Percentiles rank a stretch among this genome's conserved stretches.
phyloP scores from a whole-genome alignment of 2,113 vertebrate species.

The Polypterus bichir region DNA sequence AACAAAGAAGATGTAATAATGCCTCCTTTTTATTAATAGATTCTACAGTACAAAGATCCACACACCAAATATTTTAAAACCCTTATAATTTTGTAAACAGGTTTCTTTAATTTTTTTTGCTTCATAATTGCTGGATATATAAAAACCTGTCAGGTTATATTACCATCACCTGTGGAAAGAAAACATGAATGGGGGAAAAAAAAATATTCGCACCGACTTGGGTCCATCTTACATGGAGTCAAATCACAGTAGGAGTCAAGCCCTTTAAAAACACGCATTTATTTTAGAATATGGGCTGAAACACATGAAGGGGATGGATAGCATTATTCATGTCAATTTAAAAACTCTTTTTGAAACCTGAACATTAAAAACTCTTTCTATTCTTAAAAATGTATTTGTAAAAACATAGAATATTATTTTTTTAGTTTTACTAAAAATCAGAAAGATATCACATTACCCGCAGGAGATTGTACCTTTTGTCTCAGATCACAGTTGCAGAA shows the following conservation, averaged over 20 bases:
- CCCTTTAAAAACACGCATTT: slow-evolving; percentile 59
- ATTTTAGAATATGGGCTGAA: slow-evolving; percentile 15
- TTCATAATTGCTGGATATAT: too few relatives aligned
- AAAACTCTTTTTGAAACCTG: slow-evolving; percentile 30
- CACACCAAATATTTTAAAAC: slow-evolving; percentile 51
- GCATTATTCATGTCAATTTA: slow-evolving; percentile 19
- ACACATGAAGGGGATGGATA: slow-evolving; percentile 3
- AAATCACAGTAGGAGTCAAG: slow-evolving; percentile 81
- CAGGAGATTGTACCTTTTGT: slow-evolving; percentile 62
- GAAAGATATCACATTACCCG: slow-evolving; percentile 29
- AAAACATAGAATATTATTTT: slow-evolving; percentile 51
- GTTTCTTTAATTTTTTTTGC: slow-evolving; percentile 23
- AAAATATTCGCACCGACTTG: too few relatives aligned
- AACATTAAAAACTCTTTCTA: slow-evolving; percentile 51
- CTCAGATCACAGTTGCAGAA: slow-evolving; percentile 82
- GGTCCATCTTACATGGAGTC: slow-evolving; percentile 41
- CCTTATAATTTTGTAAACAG: slow-evolving; percentile 46
- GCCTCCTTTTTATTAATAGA: slow-evolving; percentile 70
- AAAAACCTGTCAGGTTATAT: too few relatives aligned
- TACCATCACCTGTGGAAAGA: too few relatives aligned
- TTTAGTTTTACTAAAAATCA: slow-evolving; percentile 46
- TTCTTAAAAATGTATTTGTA: slow-evolving; percentile 71
- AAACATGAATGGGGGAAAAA: too few relatives aligned
- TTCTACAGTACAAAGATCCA: slow-evolving; percentile 80
- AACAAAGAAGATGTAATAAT: slow-evolving; percentile 37